Conservation (phyloP, 2,888 invertebrate genomes). For the Mycalesis mineus region DNA sequence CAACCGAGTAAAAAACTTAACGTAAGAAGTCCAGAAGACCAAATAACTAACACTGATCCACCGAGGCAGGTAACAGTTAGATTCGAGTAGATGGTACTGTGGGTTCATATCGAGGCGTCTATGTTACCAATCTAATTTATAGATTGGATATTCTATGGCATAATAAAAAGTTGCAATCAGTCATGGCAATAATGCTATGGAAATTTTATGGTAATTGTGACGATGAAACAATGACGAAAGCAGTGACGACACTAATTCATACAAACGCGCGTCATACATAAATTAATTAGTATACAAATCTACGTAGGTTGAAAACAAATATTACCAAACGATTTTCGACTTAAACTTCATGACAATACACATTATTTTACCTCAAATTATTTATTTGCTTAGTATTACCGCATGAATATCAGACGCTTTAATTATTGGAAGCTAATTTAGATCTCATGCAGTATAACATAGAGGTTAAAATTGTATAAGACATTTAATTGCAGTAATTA, state of each 20-base stretch:
- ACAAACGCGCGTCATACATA: conserved; percentile 28
- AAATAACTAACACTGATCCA: too few species aligned
- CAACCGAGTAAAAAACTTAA: too few species aligned
- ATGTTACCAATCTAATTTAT: too few species aligned
- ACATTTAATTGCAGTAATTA: not conserved
- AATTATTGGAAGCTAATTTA: not conserved
- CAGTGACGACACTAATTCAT: conserved; percentile 29
- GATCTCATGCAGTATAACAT: not conserved
- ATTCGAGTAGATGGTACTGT: too few species aligned
- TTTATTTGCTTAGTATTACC: not conserved
- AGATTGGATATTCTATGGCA: too few species aligned
- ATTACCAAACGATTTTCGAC: not conserved
- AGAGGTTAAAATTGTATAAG: not conserved
- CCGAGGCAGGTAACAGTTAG: too few species aligned
- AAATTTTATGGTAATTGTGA: conserved; percentile 24
- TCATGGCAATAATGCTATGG: too few species aligned
- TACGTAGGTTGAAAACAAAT: not conserved
- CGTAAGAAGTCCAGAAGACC: too few species aligned
- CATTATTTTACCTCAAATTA: not conserved
- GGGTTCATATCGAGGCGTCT: too few species aligned
- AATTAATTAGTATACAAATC: conserved; percentile 17
- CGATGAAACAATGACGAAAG: conserved; percentile 30
- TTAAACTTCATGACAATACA: not conserved
- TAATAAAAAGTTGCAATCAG: too few species aligned
- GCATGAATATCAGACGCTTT: not conserved